Percentiles rank a stretch among this genome's conserved stretches.
Evolutionary conservation across 1,140 invertebrate species (phyloP).

Genomic region (Bombus soroeensis): DNA sequence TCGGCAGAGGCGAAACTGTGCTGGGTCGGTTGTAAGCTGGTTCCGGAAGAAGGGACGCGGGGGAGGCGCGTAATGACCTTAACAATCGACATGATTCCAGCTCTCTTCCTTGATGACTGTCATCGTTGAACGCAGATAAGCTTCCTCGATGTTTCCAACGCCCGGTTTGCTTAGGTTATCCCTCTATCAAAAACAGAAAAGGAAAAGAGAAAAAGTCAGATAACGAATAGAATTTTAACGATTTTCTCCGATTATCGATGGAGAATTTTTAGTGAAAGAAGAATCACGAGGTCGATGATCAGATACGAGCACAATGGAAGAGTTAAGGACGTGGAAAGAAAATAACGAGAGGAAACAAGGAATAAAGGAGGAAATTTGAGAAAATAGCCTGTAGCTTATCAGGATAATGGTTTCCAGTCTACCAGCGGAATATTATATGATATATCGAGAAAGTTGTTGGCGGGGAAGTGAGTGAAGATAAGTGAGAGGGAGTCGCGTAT

Average conservation of each 20-base stretch:
- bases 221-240: no score
- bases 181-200: neutral
- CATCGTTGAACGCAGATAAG: conserved; percentile 38
- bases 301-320: neutral
- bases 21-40: conserved; percentile 22
- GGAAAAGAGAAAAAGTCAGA: no score
- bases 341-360: neutral
- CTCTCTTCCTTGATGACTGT: conserved; percentile 57
- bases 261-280: neutral
- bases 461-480: conserved; percentile 29
- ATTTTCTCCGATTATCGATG: no score
- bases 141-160: conserved; percentile 9
- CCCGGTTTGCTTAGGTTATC: neutral
- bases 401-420: neutral
- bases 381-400: neutral
- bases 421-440: neutral
- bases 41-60: conserved; percentile 57
- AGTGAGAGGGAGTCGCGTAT: conserved; percentile 19
- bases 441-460: conserved; percentile 32
- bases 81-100: conserved; percentile 62
- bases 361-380: neutral
- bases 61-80: conserved; percentile 62
- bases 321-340: neutral
- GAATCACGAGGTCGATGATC: neutral
- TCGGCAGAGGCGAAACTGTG: conserved; percentile 17